These are phyloP conservation scores for Lanistes nyassanus DNA, from an alignment of 1,140 invertebrate genomes.

Conservation along the genomic window DNA sequence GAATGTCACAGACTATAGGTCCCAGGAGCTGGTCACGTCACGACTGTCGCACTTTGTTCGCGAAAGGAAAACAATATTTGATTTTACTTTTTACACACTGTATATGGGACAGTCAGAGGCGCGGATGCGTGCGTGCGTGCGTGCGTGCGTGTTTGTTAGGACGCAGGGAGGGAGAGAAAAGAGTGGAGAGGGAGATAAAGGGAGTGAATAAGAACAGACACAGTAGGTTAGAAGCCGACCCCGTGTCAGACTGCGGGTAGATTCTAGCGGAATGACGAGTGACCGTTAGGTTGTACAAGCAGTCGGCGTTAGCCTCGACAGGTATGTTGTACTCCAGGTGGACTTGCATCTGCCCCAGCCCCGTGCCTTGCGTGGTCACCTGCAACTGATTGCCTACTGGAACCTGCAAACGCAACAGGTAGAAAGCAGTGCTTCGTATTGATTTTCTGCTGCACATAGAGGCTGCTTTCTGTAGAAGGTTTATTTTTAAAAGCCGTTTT, in stretches of 20 bases:
- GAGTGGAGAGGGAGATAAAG: not conserved
- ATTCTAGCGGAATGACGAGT: constrained; percentile 3
- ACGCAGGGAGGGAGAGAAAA: constrained; percentile 1
- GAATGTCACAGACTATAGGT: too few relatives aligned
- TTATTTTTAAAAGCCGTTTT: too few relatives aligned
- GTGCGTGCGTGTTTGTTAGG: too few relatives aligned
- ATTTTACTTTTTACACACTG: too few relatives aligned
- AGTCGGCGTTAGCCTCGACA: constrained; percentile 29
- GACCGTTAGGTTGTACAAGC: constrained; percentile 26
- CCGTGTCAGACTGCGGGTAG: not conserved
- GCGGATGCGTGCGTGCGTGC: too few relatives aligned
- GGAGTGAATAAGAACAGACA: not conserved
- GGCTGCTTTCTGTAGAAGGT: too few relatives aligned
- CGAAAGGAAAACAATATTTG: too few relatives aligned
- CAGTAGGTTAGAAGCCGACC: not conserved
- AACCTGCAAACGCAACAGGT: constrained; percentile 32
- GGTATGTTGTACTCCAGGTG: constrained; percentile 36
- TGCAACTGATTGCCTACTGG: constrained; percentile 29
- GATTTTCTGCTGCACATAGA: too few relatives aligned
- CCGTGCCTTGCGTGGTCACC: constrained; percentile 27
- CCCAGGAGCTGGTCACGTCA: too few relatives aligned
- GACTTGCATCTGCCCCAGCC: constrained; percentile 36
- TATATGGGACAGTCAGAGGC: too few relatives aligned
- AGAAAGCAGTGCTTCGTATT: too few relatives aligned
- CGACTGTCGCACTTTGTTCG: too few relatives aligned